Conservation (phyloP, 2,888 invertebrate species). For the Nycteola revayana region DNA sequence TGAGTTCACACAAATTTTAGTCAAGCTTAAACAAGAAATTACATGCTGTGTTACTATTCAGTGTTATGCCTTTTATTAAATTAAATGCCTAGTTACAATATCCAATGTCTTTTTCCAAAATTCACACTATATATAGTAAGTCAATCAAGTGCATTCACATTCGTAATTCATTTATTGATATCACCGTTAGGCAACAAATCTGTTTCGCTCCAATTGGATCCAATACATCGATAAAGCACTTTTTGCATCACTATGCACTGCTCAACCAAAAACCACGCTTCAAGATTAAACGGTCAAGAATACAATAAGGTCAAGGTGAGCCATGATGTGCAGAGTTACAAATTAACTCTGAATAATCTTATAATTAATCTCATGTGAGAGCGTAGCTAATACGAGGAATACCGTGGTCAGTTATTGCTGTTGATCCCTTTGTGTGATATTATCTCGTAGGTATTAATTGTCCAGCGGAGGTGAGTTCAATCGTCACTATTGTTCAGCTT, state of each 20-base stretch:
- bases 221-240: constrained; percentile 2
- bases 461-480: constrained; percentile 42
- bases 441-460: constrained; percentile 54
- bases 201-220: constrained; percentile 2
- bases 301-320: constrained; percentile 21
- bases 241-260: background rate
- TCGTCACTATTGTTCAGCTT: constrained; percentile 57
- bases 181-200: constrained; percentile 2
- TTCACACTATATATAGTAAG: too few relatives aligned
- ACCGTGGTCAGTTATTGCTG: constrained; percentile 12
- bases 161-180: too few relatives aligned
- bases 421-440: constrained; percentile 11
- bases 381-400: too few relatives aligned
- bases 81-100: constrained; percentile 9
- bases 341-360: constrained; percentile 13
- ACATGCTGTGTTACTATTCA: constrained; percentile 5
- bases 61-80: constrained; percentile 11
- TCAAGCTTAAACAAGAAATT: constrained; percentile 5
- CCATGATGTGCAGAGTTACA: constrained; percentile 12
- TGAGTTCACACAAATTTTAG: constrained; percentile 5
- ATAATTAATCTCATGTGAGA: too few relatives aligned
- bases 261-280: background rate
- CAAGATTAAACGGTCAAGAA: constrained; percentile 4
- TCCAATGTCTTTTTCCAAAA: too few relatives aligned
- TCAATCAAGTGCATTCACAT: too few relatives aligned